Conservation (phyloP, 2,113 vertebrate species). For the Cebidichthys violaceus region DNA sequence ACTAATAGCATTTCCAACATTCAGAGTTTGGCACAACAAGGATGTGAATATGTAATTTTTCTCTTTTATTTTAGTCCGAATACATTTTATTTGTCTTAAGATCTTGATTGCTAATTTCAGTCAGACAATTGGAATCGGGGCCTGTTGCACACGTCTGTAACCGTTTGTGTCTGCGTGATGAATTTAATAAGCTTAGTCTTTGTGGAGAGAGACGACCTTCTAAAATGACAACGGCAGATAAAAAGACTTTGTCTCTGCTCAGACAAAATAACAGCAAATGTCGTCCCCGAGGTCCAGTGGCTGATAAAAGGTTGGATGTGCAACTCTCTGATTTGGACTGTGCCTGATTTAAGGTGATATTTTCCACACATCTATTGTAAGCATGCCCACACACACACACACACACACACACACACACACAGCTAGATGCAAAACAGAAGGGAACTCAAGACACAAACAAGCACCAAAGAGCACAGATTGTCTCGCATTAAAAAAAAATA, state of each 20-base stretch:
- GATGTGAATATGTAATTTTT: slow-evolving; percentile 17
- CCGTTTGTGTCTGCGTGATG: slow-evolving; percentile 22
- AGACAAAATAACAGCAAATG: slow-evolving; percentile 65
- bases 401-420: neutral
- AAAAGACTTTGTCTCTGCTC: slow-evolving; percentile 37
- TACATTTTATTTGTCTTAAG: slow-evolving; percentile 40
- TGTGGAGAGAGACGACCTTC: slow-evolving; percentile 70
- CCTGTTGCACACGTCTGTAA: slow-evolving; percentile 7
- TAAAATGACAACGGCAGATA: slow-evolving; percentile 52
- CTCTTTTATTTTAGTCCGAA: slow-evolving; percentile 28
- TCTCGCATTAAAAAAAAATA: neutral
- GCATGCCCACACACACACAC: neutral
- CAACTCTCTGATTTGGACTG: slow-evolving; percentile 5
- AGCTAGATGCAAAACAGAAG: neutral
- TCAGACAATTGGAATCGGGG: slow-evolving; percentile 37
- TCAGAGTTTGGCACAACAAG: slow-evolving; percentile 17
- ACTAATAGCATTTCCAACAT: slow-evolving; percentile 23
- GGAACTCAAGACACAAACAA: neutral
- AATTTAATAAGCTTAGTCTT: slow-evolving; percentile 66
- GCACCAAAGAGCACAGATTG: slow-evolving; percentile 1
- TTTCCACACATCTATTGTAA: neutral
- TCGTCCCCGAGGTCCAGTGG: slow-evolving; percentile 12
- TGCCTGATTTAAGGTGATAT: slow-evolving; percentile 19
- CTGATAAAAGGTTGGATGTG: slow-evolving; percentile 44
- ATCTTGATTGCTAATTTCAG: slow-evolving; percentile 54